A percentile compares a stretch with the other conserved stretches of the same genome.
phyloP scores from a whole-genome alignment of 2,113 vertebrate genomes.

The Pteronura brasiliensis region DNA sequence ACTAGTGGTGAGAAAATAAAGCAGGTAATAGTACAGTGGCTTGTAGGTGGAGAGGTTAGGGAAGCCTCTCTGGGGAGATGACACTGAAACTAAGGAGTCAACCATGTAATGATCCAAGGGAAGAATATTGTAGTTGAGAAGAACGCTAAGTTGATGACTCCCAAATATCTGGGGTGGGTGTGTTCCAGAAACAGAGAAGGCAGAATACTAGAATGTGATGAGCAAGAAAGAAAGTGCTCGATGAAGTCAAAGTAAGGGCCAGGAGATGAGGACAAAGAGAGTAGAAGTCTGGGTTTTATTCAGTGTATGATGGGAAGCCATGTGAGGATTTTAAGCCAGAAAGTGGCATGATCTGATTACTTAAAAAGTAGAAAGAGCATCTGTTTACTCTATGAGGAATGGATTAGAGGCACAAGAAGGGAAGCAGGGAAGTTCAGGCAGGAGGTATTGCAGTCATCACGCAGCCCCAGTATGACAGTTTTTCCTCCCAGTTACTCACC shows the following conservation, averaged over 20 bases:
- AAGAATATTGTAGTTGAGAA: neutral
- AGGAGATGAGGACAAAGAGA: neutral
- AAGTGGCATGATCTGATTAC: neutral
- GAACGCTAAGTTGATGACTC: neutral
- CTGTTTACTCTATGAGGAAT: neutral
- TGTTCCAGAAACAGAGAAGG: neutral
- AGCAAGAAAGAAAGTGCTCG: neutral
- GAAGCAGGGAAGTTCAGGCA: neutral
- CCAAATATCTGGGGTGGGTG: neutral
- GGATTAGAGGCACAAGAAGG: neutral
- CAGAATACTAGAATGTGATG: neutral
- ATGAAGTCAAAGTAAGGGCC: neutral
- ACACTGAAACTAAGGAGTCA: neutral
- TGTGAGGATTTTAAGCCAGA: neutral
- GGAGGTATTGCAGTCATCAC: neutral
- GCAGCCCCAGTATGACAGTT: neutral
- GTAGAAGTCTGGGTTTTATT: neutral
- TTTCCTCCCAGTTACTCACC: neutral
- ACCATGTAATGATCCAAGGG: neutral
- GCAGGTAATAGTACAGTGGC: neutral
- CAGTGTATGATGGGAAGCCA: neutral
- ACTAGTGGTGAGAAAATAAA: neutral
- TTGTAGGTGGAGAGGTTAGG: neutral
- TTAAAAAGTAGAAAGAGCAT: neutral
- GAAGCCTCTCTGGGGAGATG: neutral